Base-by-base conservation (phyloP, 1,140 invertebrate species). In the Orius insidiosus region DNA sequence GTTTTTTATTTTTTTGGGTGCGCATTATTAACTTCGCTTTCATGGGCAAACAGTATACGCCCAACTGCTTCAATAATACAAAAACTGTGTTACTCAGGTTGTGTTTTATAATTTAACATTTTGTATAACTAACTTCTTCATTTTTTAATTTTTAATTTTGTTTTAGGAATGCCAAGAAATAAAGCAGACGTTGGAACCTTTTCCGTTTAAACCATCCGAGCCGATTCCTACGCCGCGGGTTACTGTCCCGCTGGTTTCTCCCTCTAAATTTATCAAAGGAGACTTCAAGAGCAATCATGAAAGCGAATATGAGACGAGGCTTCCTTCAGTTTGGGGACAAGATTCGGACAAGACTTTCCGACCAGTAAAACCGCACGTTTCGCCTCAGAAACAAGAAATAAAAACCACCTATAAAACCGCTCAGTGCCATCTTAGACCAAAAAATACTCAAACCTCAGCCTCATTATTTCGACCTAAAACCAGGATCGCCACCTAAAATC, bases 281-380 rank as follows among this genome's bases (percentile, higher is more conserved):
- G 76, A 81, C 61, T 79, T 78, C 55, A 63, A 68, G 30, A 76
- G 75, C 55, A 79, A 83, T 55, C 80, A 80, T 52, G 76, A 80
- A 59, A 82, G 76, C 55, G 78, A 84, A 55, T 76, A 74, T 48
- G 78, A 81, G 42, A 66, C 67, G 30, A 66, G 68, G 49, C 74
- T 78, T 54, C 66, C 74, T 0, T 19, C 41, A 24, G 60, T 72
- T 16, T 80, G 78, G 69, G 63, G 65, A 2, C 67, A 71, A 8
- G 68, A 71, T 45, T 57, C 62, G 0, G 71, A 74, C 30, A 66
- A 69, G 34, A 56, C 62, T 5, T 75, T 69, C 51, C 69, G 68
- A 53, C 66, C 74, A 4, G 70, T 76, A 1, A 67, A 67, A 45
- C 66, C 75, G 2, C 41, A 18, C 2, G 64, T 65, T 38, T 60